Conservation (phyloP, 2,888 invertebrate species). For the Candidula unifasciata region DNA sequence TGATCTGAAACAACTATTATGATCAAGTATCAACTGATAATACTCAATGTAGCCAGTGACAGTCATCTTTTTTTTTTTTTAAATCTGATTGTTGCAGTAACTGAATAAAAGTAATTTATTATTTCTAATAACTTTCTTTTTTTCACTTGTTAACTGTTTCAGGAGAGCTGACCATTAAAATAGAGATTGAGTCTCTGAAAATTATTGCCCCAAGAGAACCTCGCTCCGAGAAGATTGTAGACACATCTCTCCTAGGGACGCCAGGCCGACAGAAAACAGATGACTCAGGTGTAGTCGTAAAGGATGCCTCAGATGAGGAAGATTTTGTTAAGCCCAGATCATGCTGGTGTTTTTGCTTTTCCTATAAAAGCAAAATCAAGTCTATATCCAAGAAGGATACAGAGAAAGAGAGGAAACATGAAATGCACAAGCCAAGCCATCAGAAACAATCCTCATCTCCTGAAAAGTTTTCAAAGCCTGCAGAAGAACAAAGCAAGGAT, state of each 20-base stretch:
- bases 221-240: conserved; percentile 58
- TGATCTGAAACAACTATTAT: too few relatives aligned
- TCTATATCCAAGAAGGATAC: conserved; percentile 50
- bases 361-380: conserved; percentile 51
- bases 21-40: neutral
- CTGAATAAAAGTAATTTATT: too few relatives aligned
- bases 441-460: neutral
- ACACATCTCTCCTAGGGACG: conserved; percentile 55
- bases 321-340: conserved; percentile 55
- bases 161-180: conserved; percentile 72
- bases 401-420: conserved; percentile 49
- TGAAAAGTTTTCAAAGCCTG: conserved; percentile 1
- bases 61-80: neutral
- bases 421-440: neutral
- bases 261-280: conserved; percentile 42
- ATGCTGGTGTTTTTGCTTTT: conserved; percentile 68
- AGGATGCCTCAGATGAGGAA: conserved; percentile 60
- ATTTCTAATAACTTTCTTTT: neutral
- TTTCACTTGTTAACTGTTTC: conserved; percentile 30
- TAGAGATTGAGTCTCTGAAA: conserved; percentile 69
- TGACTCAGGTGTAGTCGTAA: conserved; percentile 53
- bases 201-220: conserved; percentile 65
- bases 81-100: neutral
- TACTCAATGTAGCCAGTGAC: neutral
- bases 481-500: neutral